These are phyloP conservation scores for Halocynthia roretzi DNA, from an alignment of 23 tunicate genomes.

Conservation along the genomic window DNA sequence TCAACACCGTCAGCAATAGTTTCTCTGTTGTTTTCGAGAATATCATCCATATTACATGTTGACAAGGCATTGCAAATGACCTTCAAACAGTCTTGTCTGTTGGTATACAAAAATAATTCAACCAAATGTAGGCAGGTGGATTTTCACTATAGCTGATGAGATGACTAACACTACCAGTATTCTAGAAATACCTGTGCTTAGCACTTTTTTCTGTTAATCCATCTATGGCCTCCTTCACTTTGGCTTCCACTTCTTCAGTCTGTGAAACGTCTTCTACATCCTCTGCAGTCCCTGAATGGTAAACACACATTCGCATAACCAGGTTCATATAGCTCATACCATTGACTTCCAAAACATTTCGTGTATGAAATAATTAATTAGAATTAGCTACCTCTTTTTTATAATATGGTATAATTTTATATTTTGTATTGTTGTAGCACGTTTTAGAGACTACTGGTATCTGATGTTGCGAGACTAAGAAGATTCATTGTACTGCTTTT, in stretches of 20 bases:
- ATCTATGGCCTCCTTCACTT: constrained; percentile 71
- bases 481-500: background rate
- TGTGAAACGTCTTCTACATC: constrained; percentile 12
- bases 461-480: background rate
- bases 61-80: constrained; percentile 38
- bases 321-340: no score
- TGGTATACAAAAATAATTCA: background rate
- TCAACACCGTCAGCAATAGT: constrained; percentile 68
- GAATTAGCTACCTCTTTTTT: background rate
- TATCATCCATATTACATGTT: constrained; percentile 49
- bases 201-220: constrained; percentile 75
- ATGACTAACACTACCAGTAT: no score
- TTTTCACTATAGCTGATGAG: no score
- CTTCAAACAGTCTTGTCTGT: constrained; percentile 48
- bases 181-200: constrained; percentile 32
- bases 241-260: constrained; percentile 38
- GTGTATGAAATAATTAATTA: no score
- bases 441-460: constrained; percentile 11
- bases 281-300: constrained; percentile 9
- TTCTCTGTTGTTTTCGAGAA: constrained; percentile 65
- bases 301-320: background rate
- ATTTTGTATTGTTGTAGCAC: background rate
- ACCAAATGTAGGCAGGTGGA: no score
- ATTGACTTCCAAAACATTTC: no score
- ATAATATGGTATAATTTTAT: background rate